Base-by-base conservation (phyloP, 53 echinoderm and acorn worm genomes). In the Echinometra lucunter region DNA sequence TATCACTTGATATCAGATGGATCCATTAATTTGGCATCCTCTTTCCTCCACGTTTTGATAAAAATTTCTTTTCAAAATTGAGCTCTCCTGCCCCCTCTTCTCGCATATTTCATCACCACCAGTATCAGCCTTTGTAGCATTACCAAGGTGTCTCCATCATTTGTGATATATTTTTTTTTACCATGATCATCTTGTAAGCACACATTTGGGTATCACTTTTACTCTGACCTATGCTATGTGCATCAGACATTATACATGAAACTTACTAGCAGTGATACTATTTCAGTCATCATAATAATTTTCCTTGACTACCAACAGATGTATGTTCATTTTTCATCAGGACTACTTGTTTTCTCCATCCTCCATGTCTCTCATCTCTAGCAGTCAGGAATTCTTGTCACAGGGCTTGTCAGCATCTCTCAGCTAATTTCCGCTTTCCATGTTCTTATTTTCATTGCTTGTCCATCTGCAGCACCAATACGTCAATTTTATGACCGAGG, bases 1-100 rank as follows among this genome's bases (percentile, higher is more conserved):
- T 85, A 47, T 85, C 49, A 45, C 30, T 85, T 47, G n/a, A 47
- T 85, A 85, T 85, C 85, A 25, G 28, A 85, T 85, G 12, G 85
- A 23, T 8, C 81, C 81, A 81, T 81, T 44, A 19, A 49, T 35
- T 35, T 45, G 85, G 13, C 85, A n/a, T 12, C n/a, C 8, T 42
- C 44, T 85, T 82, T 82, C 82, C 25, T 23, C 82, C 9, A n/a
- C 1, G 18, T 18, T 23, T 66, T 66, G 66, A 7, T 9, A 56
- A 13, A 56, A 56, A 69, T 23, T n/a, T 69, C 28, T 69, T 69
- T 19, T 69, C 25, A 21, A n/a, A n/a, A n/a, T n/a, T n/a, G n/a
- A n/a, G n/a, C 25, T 69, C 69, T 69, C 69, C 69, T 69, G 7
- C 18, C 69, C 18, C 12, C 28, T 69, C 5, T 19, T 28, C 69